Conservation (phyloP, 2,797 vertebrate species). For the Zalophus californianus region DNA sequence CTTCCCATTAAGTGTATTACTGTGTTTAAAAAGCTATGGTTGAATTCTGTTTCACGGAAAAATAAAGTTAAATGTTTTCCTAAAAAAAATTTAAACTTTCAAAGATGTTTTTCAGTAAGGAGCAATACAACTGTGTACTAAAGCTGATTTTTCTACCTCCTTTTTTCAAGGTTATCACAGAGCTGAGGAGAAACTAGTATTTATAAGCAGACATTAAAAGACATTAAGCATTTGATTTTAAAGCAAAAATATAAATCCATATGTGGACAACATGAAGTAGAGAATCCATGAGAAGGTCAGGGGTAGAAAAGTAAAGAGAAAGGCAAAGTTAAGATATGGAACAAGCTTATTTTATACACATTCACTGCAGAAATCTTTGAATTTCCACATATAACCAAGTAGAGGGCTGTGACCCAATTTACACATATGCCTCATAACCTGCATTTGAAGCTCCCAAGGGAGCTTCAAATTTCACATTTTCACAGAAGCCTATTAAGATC, state of each 20-base stretch:
- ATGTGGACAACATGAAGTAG: neutral
- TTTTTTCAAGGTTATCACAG: slow-evolving; percentile 56
- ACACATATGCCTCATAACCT: slow-evolving; percentile 30
- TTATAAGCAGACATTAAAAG: slow-evolving; percentile 59
- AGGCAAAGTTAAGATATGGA: neutral
- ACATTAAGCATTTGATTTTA: slow-evolving; percentile 55
- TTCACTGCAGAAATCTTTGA: slow-evolving; percentile 31
- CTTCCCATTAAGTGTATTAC: slow-evolving; percentile 48
- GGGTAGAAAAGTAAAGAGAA: neutral
- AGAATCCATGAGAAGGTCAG: neutral
- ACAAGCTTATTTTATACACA: slow-evolving; percentile 39
- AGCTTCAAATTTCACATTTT: neutral
- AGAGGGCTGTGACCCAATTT: slow-evolving; percentile 57
- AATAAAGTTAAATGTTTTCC: slow-evolving; percentile 60
- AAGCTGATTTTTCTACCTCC: neutral
- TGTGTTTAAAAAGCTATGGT: slow-evolving; percentile 28
- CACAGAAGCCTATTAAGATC: slow-evolving; percentile 50
- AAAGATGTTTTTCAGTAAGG: slow-evolving; percentile 43
- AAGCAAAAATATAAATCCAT: slow-evolving; percentile 51
- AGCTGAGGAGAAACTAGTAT: neutral
- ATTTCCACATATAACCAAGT: slow-evolving; percentile 21
- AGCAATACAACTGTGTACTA: slow-evolving; percentile 4
- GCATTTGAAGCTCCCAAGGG: neutral
- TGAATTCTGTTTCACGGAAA: slow-evolving; percentile 60
- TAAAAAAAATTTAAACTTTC: neutral